A percentile compares a stretch with the other conserved stretches of the same genome.
Evolutionary conservation across 2,797 vertebrate genomes (phyloP).

Genomic region (Lateolabrax maculatus): DNA sequence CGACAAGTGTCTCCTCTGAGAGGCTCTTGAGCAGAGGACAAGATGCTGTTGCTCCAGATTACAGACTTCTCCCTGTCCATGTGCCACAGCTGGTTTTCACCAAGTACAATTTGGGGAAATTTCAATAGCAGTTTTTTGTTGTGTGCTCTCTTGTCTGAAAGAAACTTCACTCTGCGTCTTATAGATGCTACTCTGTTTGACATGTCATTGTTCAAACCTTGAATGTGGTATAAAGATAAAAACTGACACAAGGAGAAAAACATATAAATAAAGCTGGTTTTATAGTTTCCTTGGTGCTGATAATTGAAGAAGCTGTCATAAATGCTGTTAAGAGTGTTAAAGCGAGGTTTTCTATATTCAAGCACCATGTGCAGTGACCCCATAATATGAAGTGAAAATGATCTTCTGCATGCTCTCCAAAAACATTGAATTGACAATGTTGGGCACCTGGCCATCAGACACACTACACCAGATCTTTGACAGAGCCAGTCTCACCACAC

Average conservation of each 20-base stretch:
- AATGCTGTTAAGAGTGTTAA: background rate
- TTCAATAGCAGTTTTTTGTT: too few relatives aligned
- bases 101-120: constrained; percentile 14
- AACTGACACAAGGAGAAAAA: too few relatives aligned
- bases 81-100: constrained; percentile 23
- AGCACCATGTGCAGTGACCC: background rate
- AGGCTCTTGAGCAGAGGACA: background rate
- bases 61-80: background rate
- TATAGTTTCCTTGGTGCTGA: too few relatives aligned
- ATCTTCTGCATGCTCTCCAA: background rate
- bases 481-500: background rate
- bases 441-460: background rate
- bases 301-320: background rate
- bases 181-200: too few relatives aligned
- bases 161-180: too few relatives aligned
- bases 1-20: constrained; percentile 4
- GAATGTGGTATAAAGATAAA: too few relatives aligned
- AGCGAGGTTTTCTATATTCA: background rate
- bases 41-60: background rate
- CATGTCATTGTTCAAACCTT: too few relatives aligned
- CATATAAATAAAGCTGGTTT: too few relatives aligned
- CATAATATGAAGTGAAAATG: background rate
- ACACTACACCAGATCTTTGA: background rate
- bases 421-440: too few relatives aligned
- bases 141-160: too few relatives aligned